Conservation (phyloP, 1,140 invertebrate species). For the Apocrypta bakeri region DNA sequence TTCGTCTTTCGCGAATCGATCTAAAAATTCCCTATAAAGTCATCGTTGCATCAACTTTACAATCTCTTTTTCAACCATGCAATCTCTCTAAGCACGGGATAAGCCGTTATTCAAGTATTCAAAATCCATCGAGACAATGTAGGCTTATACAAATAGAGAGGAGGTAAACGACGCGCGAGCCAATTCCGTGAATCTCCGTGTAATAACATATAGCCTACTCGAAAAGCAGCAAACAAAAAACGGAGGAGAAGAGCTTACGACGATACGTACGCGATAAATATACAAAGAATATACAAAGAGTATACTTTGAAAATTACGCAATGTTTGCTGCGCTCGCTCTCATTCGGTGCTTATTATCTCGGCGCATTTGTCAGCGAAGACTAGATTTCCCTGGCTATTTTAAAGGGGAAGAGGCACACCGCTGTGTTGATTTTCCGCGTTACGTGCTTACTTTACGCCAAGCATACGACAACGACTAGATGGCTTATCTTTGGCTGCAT, state of each 20-base stretch:
- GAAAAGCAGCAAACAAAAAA: background rate
- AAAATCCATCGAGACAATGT: too few species aligned
- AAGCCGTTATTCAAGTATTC: too few species aligned
- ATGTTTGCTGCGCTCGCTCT: background rate
- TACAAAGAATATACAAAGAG: constrained; percentile 15
- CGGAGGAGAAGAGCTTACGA: background rate
- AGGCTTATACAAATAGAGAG: background rate
- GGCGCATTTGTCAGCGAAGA: constrained; percentile 9
- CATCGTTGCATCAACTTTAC: too few species aligned
- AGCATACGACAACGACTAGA: constrained; percentile 7
- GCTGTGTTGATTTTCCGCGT: constrained; percentile 16
- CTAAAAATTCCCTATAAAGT: background rate
- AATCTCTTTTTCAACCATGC: too few species aligned
- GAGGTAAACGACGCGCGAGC: background rate
- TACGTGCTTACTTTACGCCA: constrained; percentile 34
- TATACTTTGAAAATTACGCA: background rate
- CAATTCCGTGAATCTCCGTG: too few species aligned
- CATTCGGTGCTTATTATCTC: constrained; percentile 2
- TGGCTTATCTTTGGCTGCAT: constrained; percentile 35
- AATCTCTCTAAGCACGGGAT: too few species aligned
- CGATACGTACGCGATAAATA: constrained; percentile 1
- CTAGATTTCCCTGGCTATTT: background rate
- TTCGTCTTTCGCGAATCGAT: background rate
- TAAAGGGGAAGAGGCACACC: too few species aligned
- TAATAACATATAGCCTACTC: background rate